A percentile compares a stretch with the other conserved stretches of the same genome.
Evolutionary conservation across 2,113 vertebrate genomes (phyloP).

Genomic region (Dromas ardeola): DNA sequence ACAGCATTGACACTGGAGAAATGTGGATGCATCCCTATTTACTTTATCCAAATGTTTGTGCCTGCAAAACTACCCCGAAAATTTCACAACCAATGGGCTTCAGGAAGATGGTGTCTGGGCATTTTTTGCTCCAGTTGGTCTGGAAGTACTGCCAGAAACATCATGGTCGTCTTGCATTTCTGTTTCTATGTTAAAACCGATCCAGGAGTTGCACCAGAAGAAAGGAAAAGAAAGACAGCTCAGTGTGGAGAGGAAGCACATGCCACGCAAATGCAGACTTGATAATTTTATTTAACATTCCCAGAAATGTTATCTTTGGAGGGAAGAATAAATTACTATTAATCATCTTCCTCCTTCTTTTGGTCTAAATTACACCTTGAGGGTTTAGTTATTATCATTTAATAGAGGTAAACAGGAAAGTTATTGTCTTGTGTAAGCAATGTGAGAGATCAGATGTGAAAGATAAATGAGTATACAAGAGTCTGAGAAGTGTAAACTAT

Average conservation of each 20-base stretch:
- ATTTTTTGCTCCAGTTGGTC: neutral
- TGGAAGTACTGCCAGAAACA: neutral
- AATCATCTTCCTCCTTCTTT: neutral
- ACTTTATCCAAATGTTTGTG: neutral
- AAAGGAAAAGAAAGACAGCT: neutral
- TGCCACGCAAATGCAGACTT: neutral
- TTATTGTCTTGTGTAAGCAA: neutral
- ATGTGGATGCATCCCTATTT: neutral
- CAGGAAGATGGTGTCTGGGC: neutral
- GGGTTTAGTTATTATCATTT: neutral
- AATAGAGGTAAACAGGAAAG: neutral
- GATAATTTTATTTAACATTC: neutral
- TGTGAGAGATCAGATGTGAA: neutral
- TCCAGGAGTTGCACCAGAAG: neutral
- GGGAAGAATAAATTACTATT: neutral
- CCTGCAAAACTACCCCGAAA: neutral
- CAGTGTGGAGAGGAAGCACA: neutral
- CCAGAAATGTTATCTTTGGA: neutral
- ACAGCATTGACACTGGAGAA: neutral
- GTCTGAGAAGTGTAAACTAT: neutral
- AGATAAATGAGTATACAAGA: neutral
- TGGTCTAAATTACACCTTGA: neutral
- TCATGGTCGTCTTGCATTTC: neutral
- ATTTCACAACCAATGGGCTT: neutral
- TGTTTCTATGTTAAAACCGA: neutral